Percentiles rank a stretch among this genome's conserved stretches.
These are phyloP conservation scores for Atlantisia rogersi DNA, from an alignment of 2,113 vertebrate genomes.

Conservation along the genomic window DNA sequence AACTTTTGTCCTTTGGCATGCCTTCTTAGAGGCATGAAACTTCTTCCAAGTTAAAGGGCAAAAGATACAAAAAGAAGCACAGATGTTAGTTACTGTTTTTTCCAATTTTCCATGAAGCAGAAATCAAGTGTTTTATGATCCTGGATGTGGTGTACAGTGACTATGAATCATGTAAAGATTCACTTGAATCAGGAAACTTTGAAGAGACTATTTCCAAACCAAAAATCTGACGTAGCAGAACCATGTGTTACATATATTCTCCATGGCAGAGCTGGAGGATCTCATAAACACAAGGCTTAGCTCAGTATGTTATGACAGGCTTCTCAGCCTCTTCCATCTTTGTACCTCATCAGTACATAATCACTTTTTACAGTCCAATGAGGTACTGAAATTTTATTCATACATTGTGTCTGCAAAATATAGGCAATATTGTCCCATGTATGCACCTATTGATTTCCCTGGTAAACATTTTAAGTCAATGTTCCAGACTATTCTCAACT, in stretches of 20 bases:
- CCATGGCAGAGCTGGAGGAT: neutral
- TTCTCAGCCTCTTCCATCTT: neutral
- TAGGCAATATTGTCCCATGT: neutral
- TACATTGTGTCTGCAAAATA: neutral
- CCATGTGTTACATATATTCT: accelerated
- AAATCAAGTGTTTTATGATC: neutral
- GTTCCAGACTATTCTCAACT: neutral
- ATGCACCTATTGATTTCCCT: neutral
- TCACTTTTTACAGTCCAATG: neutral
- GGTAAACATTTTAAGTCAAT: neutral
- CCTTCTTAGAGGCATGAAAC: neutral
- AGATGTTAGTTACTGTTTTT: neutral
- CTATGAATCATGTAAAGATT: neutral
- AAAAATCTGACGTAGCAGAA: neutral
- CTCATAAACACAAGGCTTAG: neutral
- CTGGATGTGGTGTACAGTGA: neutral
- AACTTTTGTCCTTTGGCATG: neutral
- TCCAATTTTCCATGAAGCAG: neutral
- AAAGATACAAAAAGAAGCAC: neutral
- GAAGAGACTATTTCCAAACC: neutral
- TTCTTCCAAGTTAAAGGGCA: neutral
- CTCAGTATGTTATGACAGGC: neutral
- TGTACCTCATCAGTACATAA: neutral
- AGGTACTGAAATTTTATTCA: neutral
- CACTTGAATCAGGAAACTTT: neutral